A percentile compares a stretch with the other conserved stretches of the same genome.
These are phyloP conservation scores for Chrysolina haemoptera DNA, from an alignment of 2,888 invertebrate species.

Conservation along the genomic window DNA sequence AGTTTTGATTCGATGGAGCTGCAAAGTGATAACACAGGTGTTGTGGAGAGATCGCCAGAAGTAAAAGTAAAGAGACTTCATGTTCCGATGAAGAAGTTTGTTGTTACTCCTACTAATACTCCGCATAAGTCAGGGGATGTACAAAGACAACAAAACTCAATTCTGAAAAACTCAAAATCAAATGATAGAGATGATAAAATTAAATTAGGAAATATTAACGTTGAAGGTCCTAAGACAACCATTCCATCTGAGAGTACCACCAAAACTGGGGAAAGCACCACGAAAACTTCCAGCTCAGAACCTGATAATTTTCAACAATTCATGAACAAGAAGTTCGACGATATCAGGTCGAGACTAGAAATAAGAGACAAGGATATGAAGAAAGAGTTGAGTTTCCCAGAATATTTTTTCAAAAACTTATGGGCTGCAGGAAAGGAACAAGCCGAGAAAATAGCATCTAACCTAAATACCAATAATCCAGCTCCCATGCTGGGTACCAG, in stretches of 20 bases:
- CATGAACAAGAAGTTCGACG: conserved; percentile 23
- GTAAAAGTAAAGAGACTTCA: background rate
- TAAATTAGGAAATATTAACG: background rate
- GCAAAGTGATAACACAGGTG: background rate
- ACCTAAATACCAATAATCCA: conserved; percentile 2
- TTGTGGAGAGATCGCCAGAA: conserved; percentile 3
- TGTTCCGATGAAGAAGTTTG: background rate
- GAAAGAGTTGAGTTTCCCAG: conserved; percentile 22
- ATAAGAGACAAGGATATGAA: conserved; percentile 18
- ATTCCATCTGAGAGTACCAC: background rate
- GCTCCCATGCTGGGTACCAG: conserved; percentile 23
- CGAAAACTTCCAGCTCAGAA: background rate
- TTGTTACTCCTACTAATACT: background rate
- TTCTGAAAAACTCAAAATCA: background rate
- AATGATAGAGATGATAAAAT: background rate
- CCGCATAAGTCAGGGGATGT: background rate
- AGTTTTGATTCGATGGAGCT: conserved; percentile 6
- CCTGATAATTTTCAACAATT: conserved; percentile 28
- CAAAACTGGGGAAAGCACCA: background rate
- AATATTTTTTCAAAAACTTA: conserved; percentile 20
- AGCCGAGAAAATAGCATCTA: conserved; percentile 12
- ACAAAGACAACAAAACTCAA: background rate
- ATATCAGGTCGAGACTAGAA: conserved; percentile 26
- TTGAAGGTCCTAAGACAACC: background rate
- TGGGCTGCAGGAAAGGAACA: conserved; percentile 7